phyloP scores from a whole-genome alignment of 2,113 vertebrate genomes.

The Aphyosemion australe region DNA sequence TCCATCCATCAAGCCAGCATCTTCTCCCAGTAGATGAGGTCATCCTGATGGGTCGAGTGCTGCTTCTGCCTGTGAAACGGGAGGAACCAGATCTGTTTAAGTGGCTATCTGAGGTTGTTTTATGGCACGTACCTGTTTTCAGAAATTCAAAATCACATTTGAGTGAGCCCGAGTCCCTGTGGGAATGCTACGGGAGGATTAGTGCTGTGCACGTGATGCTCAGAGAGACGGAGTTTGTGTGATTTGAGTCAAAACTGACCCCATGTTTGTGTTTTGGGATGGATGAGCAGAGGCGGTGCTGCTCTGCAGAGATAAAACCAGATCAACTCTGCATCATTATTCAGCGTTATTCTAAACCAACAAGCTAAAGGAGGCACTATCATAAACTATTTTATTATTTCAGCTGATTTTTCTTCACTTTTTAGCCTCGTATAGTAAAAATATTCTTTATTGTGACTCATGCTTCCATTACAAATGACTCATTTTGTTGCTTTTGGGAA shows the following conservation, averaged over 20 bases:
- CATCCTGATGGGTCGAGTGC: conserved; percentile 12
- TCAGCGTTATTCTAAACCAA: neutral
- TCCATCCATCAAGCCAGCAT: conserved; percentile 20
- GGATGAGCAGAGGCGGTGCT: conserved; percentile 6
- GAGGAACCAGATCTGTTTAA: conserved; percentile 27
- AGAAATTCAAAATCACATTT: conserved; percentile 38
- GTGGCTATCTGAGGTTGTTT: conserved; percentile 22
- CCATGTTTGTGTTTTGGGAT: conserved; percentile 4
- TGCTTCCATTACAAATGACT: too few relatives aligned
- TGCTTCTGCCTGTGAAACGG: conserved; percentile 4
- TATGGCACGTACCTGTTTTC: conserved; percentile 50
- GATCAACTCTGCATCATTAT: neutral
- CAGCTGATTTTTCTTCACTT: too few relatives aligned
- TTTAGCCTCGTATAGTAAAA: too few relatives aligned
- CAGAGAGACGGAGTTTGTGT: neutral
- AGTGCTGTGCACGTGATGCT: conserved; percentile 17
- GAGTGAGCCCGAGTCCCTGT: neutral
- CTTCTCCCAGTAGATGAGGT: conserved; percentile 53
- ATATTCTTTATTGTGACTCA: too few relatives aligned
- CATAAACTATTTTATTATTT: too few relatives aligned
- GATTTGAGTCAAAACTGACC: conserved; percentile 9
- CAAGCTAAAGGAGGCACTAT: too few relatives aligned
- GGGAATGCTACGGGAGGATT: conserved; percentile 9
- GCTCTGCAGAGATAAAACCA: conserved; percentile 2
- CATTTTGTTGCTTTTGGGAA: too few relatives aligned